phyloP scores from a whole-genome alignment of 2,113 vertebrate species.

The Regulus satrapa region DNA sequence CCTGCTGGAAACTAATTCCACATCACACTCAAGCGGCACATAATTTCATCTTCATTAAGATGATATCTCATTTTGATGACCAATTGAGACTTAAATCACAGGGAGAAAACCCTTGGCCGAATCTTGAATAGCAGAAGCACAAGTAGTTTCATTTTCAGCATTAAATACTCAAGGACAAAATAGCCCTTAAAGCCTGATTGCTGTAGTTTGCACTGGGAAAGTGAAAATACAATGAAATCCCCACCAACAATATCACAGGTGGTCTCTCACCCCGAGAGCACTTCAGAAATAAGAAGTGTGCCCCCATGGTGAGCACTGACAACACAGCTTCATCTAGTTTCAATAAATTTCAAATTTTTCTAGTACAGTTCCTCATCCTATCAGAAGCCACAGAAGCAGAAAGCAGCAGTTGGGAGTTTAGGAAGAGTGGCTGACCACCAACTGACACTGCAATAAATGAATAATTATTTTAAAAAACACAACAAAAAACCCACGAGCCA shows the following conservation, averaged over 20 bases:
- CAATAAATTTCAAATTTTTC: neutral
- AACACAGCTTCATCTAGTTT: neutral
- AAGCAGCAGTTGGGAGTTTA: neutral
- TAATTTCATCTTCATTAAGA: slow-evolving; percentile 22
- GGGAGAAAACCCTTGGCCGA: neutral
- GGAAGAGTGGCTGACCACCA: neutral
- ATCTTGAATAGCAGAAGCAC: neutral
- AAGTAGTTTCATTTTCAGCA: neutral
- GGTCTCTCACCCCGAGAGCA: neutral
- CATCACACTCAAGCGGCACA: neutral
- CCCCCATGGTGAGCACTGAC: neutral
- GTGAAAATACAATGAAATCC: neutral
- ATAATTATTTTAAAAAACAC: neutral
- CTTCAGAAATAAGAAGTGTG: neutral
- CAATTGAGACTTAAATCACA: neutral
- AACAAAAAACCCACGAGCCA: neutral
- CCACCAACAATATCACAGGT: neutral
- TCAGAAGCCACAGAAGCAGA: neutral
- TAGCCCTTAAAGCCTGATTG: neutral
- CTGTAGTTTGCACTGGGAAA: neutral
- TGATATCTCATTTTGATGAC: neutral
- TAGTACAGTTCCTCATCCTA: neutral
- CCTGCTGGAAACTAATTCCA: neutral
- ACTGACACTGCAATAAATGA: neutral
- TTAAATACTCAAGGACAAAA: neutral